Conservation (phyloP, 1,140 invertebrate genomes). For the Rhizoglyphus robini region DNA sequence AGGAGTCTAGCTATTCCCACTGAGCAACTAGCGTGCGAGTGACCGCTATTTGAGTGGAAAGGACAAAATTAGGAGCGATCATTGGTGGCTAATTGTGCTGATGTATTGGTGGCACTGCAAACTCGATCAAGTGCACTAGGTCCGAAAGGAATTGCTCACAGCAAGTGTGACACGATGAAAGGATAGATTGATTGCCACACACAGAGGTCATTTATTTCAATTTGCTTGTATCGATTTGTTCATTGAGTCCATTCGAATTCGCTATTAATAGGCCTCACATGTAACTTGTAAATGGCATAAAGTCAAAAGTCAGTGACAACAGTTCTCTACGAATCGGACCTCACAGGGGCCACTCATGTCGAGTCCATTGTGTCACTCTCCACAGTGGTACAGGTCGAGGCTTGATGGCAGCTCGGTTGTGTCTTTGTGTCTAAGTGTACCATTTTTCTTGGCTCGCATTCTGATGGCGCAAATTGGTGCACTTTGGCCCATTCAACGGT, state of each 20-base stretch:
- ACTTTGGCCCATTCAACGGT: background rate
- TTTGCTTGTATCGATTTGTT: constrained; percentile 12
- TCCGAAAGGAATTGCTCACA: no score
- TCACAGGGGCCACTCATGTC: constrained; percentile 8
- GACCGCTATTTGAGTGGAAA: no score
- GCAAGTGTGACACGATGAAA: constrained; percentile 9
- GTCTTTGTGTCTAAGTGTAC: no score
- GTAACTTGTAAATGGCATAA: background rate
- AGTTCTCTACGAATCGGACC: background rate
- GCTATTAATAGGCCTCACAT: constrained; percentile 1
- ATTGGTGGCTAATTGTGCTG: no score
- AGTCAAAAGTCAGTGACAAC: background rate
- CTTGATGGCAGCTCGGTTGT: no score
- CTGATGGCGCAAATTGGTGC: background rate
- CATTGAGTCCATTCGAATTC: background rate
- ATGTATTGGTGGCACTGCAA: no score
- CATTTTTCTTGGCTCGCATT: background rate
- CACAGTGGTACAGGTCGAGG: no score
- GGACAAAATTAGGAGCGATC: no score
- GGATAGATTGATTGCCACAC: constrained; percentile 15
- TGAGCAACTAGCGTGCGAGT: no score
- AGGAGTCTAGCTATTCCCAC: no score
- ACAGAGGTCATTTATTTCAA: background rate
- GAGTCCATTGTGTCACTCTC: background rate
- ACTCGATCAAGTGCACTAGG: no score